Conservation (phyloP, 2,113 vertebrate genomes). For the Aegithalos caudatus region DNA sequence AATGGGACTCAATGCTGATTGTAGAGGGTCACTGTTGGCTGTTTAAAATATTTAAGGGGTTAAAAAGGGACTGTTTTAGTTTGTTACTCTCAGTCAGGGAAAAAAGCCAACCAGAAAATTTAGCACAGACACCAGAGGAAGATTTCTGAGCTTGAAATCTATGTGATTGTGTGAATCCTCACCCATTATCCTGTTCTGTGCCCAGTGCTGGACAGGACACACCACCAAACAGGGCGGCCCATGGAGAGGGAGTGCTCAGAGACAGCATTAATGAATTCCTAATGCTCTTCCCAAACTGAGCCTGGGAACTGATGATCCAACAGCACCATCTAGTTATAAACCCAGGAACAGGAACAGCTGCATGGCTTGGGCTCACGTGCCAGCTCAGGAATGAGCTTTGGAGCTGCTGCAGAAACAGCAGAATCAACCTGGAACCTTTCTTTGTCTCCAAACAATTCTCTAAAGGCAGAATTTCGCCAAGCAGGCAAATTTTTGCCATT, state of each 20-base stretch:
- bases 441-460: neutral
- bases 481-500: neutral
- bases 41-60: neutral
- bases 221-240: neutral
- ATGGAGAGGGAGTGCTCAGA: neutral
- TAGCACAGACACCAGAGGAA: neutral
- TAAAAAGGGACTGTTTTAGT: neutral
- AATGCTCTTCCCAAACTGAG: neutral
- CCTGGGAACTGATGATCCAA: neutral
- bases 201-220: neutral
- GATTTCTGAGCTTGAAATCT: neutral
- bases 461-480: neutral
- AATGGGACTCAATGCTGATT: neutral
- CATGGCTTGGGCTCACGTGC: neutral
- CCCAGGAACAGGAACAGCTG: neutral
- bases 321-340: conserved; percentile 35
- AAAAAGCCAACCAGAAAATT: neutral
- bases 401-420: neutral
- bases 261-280: neutral
- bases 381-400: neutral
- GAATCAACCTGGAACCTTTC: neutral
- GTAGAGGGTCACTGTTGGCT: neutral
- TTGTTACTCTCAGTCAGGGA: neutral
- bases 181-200: neutral
- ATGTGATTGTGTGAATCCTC: neutral